phyloP scores from a whole-genome alignment of 2,888 invertebrate species.

The Tetheella fluctuosa region DNA sequence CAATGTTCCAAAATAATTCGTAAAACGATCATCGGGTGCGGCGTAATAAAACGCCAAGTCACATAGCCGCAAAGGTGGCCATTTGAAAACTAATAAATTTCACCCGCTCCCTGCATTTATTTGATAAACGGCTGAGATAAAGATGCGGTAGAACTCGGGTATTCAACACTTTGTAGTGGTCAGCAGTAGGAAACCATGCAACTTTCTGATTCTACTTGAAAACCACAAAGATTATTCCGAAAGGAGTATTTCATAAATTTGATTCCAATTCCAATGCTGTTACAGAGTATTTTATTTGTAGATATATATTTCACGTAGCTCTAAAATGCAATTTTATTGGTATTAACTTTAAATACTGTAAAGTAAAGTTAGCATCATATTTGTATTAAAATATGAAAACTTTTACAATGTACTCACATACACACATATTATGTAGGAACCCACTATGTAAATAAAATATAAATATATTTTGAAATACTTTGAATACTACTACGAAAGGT shows the following conservation, averaged over 20 bases:
- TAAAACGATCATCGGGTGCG: conserved; percentile 48
- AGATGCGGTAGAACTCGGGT: conserved; percentile 54
- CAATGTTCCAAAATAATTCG: conserved; percentile 46
- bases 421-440: background rate
- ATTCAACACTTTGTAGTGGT: conserved; percentile 56
- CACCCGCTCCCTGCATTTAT: conserved; percentile 74
- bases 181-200: conserved; percentile 42
- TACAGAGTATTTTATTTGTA: background rate
- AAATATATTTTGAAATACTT: too few relatives aligned
- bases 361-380: background rate
- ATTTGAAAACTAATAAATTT: conserved; percentile 79
- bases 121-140: conserved; percentile 77
- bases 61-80: conserved; percentile 64
- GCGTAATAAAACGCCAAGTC: conserved; percentile 66
- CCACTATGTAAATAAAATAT: too few relatives aligned
- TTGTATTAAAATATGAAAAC: background rate
- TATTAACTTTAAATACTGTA: background rate
- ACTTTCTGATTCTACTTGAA: conserved; percentile 1
- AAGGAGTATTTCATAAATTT: background rate
- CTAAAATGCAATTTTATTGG: background rate
- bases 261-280: background rate
- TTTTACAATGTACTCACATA: background rate
- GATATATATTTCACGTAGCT: background rate
- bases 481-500: too few relatives aligned
- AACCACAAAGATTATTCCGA: conserved; percentile 1